These are phyloP conservation scores for Saguinus oedipus DNA, from an alignment of 2,797 vertebrate genomes.

Conservation along the genomic window DNA sequence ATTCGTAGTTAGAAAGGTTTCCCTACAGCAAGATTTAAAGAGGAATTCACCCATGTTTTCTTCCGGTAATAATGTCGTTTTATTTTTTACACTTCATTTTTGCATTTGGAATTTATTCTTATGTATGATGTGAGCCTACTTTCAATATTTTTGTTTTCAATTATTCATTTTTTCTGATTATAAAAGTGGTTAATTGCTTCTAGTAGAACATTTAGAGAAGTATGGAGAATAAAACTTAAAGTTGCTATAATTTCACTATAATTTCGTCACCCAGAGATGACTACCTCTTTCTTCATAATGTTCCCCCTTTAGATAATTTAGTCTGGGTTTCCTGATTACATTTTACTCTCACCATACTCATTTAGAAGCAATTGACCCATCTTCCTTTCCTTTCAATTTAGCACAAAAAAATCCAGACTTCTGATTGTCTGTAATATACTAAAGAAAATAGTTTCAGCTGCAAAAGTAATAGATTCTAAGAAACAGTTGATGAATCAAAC, in stretches of 20 bases:
- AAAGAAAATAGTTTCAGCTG: constrained; percentile 17
- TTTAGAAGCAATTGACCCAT: constrained; percentile 31
- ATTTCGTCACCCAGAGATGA: neutral
- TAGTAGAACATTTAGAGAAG: constrained; percentile 38
- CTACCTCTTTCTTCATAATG: constrained; percentile 16
- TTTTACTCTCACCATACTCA: constrained; percentile 16
- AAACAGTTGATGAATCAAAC: constrained; percentile 25
- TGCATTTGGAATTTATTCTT: constrained; percentile 22
- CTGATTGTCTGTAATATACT: neutral
- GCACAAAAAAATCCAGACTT: constrained; percentile 21
- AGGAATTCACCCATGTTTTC: neutral
- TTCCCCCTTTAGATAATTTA: constrained; percentile 5
- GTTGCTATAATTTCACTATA: neutral
- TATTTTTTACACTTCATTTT: constrained; percentile 31
- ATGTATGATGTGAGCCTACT: neutral
- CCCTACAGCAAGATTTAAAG: neutral
- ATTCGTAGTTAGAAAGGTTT: constrained; percentile 44
- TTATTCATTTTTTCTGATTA: constrained; percentile 34
- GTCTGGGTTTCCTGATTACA: neutral
- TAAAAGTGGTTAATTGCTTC: constrained; percentile 45
- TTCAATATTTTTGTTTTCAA: constrained; percentile 24
- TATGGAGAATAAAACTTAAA: constrained; percentile 27
- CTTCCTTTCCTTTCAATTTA: constrained; percentile 56
- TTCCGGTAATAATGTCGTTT: constrained; percentile 26
- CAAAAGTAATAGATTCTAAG: constrained; percentile 44